Evolutionary conservation across 2,797 vertebrate genomes (phyloP).

Genomic region (Euphonia xanthogaster): DNA sequence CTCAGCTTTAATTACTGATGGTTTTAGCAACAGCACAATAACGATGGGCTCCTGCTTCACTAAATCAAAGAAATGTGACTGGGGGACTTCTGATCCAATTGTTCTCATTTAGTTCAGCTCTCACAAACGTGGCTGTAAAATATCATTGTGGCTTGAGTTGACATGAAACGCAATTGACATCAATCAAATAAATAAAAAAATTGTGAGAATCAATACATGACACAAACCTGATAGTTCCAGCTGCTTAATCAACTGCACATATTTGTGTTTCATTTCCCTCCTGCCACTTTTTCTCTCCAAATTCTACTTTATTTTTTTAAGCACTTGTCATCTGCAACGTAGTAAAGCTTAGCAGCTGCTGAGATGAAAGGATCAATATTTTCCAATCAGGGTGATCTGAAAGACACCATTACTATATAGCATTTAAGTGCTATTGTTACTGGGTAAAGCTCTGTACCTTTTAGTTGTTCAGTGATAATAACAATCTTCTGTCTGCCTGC

Average conservation of each 20-base stretch:
- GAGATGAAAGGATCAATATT: slow-evolving; percentile 45
- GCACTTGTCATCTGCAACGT: background rate
- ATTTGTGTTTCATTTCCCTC: slow-evolving; percentile 52
- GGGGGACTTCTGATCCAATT: slow-evolving; percentile 76
- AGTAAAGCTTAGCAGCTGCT: slow-evolving; percentile 44
- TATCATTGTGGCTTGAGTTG: slow-evolving; percentile 61
- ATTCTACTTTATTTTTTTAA: background rate
- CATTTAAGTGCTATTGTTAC: background rate
- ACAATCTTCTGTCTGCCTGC: slow-evolving; percentile 8
- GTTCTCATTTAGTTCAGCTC: slow-evolving; percentile 76
- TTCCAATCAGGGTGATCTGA: background rate
- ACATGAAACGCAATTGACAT: slow-evolving; percentile 62
- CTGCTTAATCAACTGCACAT: slow-evolving; percentile 53
- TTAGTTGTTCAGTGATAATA: slow-evolving; percentile 5
- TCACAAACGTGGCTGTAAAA: slow-evolving; percentile 70
- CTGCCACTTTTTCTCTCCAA: background rate
- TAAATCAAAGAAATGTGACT: slow-evolving; percentile 80
- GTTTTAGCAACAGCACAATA: slow-evolving; percentile 65
- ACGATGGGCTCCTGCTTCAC: slow-evolving; percentile 61
- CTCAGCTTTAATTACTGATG: slow-evolving; percentile 78
- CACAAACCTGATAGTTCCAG: slow-evolving; percentile 37
- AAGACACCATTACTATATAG: background rate
- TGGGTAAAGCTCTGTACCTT: background rate
- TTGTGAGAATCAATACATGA: slow-evolving; percentile 64
- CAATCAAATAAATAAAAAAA: slow-evolving; percentile 62